phyloP scores from a whole-genome alignment of 1,140 invertebrate species.

The Cardiocondyla obscurior region DNA sequence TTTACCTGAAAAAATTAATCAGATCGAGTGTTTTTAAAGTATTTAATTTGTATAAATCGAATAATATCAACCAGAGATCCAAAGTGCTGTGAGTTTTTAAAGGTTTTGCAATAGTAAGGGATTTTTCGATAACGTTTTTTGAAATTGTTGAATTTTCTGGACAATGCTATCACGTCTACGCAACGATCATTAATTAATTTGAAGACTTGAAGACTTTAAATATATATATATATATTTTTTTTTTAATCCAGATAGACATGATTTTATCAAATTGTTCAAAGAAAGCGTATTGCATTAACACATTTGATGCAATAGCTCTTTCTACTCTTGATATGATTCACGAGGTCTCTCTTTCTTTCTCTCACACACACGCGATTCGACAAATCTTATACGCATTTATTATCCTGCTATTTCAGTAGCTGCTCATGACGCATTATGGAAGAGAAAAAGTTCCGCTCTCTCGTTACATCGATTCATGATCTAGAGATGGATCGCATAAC shows the following conservation, averaged over 20 bases:
- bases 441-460: constrained; percentile 28
- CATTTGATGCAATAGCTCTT: constrained; percentile 36
- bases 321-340: constrained; percentile 40
- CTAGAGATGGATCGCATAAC: not conserved
- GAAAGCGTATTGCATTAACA: constrained; percentile 19
- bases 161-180: not conserved
- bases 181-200: not conserved
- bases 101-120: not conserved
- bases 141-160: not conserved
- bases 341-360: constrained; percentile 11
- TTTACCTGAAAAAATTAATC: not conserved
- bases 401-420: constrained; percentile 9
- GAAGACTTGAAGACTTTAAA: not conserved
- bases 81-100: not conserved
- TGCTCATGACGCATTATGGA: constrained; percentile 2
- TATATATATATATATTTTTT: not conserved
- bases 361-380: constrained; percentile 5
- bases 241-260: not conserved
- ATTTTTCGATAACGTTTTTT: no score
- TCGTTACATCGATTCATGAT: constrained; percentile 17
- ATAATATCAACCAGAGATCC: not conserved
- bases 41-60: not conserved
- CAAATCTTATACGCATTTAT: constrained; percentile 20
- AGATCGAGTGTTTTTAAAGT: not conserved
- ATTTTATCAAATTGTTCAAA: not conserved